Conservation (phyloP, 2,113 vertebrate species). For the Cyrtonyx montezumae region DNA sequence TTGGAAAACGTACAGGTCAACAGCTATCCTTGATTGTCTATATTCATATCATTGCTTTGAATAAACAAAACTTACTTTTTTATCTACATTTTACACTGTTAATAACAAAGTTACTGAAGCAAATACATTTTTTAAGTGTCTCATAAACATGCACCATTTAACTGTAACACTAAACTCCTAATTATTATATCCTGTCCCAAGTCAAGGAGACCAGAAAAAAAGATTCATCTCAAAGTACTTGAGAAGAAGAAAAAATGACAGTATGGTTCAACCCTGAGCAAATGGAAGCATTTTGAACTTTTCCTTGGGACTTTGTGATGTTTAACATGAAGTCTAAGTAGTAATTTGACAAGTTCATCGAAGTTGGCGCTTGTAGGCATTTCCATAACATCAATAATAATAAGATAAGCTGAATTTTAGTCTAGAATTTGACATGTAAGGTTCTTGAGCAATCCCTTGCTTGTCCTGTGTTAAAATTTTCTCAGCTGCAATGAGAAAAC, state of each 20-base stretch:
- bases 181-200: neutral
- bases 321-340: neutral
- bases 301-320: neutral
- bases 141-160: conserved; percentile 39
- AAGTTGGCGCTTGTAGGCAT: neutral
- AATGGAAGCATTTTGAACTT: neutral
- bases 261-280: neutral
- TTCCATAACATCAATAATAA: neutral
- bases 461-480: neutral
- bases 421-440: neutral
- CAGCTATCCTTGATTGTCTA: neutral
- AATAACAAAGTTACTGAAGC: conserved; percentile 27
- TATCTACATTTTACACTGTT: neutral
- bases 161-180: conserved; percentile 14
- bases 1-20: neutral
- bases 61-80: conserved; percentile 10
- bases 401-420: neutral
- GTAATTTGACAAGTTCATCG: neutral
- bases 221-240: neutral
- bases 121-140: neutral
- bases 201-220: conserved; percentile 6
- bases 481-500: neutral
- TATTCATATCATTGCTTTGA: neutral
- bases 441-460: neutral
- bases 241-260: neutral